A percentile compares a stretch with the other conserved stretches of the same genome.
phyloP scores from a whole-genome alignment of 2,888 invertebrate species.

The Caenorhabditis doughertyi region DNA sequence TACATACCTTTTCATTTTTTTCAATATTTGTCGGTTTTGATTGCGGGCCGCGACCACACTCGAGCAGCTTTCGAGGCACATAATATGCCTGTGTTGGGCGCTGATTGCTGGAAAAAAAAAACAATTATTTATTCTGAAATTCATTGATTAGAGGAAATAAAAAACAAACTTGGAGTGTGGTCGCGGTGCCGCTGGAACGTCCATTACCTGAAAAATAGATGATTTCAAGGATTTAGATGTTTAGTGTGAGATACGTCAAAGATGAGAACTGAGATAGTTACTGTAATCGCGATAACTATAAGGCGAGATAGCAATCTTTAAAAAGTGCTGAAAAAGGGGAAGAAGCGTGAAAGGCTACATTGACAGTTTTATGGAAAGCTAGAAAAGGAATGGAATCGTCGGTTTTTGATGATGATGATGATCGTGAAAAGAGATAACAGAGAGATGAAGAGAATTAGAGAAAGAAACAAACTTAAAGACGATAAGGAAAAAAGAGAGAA shows the following conservation, averaged over 20 bases:
- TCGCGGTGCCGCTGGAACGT: constrained; percentile 66
- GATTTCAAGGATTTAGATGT: too few species aligned
- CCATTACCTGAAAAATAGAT: constrained; percentile 67
- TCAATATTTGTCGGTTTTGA: constrained; percentile 43
- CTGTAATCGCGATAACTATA: not conserved
- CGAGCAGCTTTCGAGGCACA: constrained; percentile 69
- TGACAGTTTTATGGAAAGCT: constrained; percentile 22
- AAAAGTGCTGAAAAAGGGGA: constrained; percentile 3
- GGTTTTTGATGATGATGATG: constrained; percentile 34
- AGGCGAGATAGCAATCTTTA: not conserved
- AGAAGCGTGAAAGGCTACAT: not conserved
- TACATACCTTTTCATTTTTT: constrained; percentile 51
- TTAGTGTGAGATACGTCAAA: too few species aligned
- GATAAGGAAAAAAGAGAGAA: constrained; percentile 8
- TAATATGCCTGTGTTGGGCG: constrained; percentile 75
- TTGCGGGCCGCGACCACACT: constrained; percentile 69
- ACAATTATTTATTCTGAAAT: not conserved
- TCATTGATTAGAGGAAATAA: not conserved
- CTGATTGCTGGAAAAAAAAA: constrained; percentile 52
- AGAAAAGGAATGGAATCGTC: constrained; percentile 14
- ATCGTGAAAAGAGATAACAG: constrained; percentile 40
- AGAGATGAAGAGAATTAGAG: constrained; percentile 30
- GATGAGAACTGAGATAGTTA: not conserved
- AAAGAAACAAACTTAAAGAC: constrained; percentile 29
- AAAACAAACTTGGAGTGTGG: constrained; percentile 65